Evolutionary conservation across 1,140 invertebrate genomes (phyloP), one percentile per base, ranked within the genome.

Genomic region (Drosophila carrolli): DNA sequence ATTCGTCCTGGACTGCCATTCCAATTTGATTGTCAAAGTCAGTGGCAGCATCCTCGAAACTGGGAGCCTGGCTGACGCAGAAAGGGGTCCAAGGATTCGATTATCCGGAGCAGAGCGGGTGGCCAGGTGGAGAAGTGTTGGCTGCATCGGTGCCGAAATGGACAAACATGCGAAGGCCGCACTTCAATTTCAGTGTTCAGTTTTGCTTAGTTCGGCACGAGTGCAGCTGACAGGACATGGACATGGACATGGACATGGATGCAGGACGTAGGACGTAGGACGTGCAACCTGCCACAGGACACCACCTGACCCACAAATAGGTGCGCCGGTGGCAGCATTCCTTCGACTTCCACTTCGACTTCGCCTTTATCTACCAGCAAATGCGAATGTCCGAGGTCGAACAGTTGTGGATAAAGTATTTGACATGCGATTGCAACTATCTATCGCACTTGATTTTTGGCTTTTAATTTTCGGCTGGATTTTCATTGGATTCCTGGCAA

Each of bases 121-220:
- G 46, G 37, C 11, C 4, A 27, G 27, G n/a, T 13, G 37, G 44
- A 11, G 14, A 19, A 19, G 5, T 10, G 38, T 27, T 10, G 60
- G 37, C 23, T 35, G 41, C 66, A 68, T 46, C 61, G 48, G 35
- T 70, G 44, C 41, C 66, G 38, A 70, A 70, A 70, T 70, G 66
- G 50, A 70, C 61, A 70, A 66, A 68, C 66, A 74, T 41, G 56
- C 48, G 70, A 65, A 75, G 80, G 66, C 68, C 62, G 81, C 72
- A 73, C 81, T 85, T 85, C 73, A 77, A 81, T 81, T 85, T 70
- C 81, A 77, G 81, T 81, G 32, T 74, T 67, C 68, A 77, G 78
- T 78, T 82, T 82, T 82, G 74, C 71, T 79, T 61, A 71, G 75
- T 81, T 80, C 59, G 77, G 77, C 81, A 84, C 81, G 67, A 84